Base-by-base conservation (phyloP, 2,113 vertebrate genomes). In the Glaucidium brasilianum region DNA sequence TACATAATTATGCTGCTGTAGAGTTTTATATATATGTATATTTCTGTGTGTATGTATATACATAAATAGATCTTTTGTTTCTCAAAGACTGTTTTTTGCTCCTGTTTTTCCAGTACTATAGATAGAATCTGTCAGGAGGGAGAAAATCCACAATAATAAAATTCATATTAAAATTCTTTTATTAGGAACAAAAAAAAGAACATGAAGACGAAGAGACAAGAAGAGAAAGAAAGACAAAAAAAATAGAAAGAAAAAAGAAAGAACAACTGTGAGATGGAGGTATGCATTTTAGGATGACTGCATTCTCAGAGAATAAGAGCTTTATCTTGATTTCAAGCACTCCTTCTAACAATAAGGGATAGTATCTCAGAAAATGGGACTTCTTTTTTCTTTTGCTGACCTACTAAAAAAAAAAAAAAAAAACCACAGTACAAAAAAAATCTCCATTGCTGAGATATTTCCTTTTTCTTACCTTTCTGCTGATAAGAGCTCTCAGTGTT, bases 401-500 rank as follows among this genome's bases (percentile, higher is more conserved):
- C 94, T 93, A 93, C 67, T 79, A n/a, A 96, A 96, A 91, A 86
- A 73, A n/a, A 96, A 96, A 90, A 86, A 73, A 96, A 68, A 63
- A 83, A 82, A 83, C 34, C 41, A 62, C 18, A 66, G 34, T 52
- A 32, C 18, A 32, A 58, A 71, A 91, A 86, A 96, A 94, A 62
- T 81, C 90, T 79, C 60, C 77, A 89, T 85, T 94, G 85, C 81
- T 81, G 71, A 81, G 93, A 78, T 93, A 86, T 92, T 92, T 97
- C 92, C 88, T 97, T 96, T 98, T 98, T 95, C 77, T 96, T 96
- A 94, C 92, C 67, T 96, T 96, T 96, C 78, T 92, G 72, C 96
- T 97, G 97, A 98, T 98, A 98, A 98, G 63, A 88, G 81, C 91
- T 96, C 96, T 97, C 81, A 94, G 41, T 88, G 88, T 97, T 97